Conservation (phyloP, 2,888 invertebrate species). For the Hartigia nigra region DNA sequence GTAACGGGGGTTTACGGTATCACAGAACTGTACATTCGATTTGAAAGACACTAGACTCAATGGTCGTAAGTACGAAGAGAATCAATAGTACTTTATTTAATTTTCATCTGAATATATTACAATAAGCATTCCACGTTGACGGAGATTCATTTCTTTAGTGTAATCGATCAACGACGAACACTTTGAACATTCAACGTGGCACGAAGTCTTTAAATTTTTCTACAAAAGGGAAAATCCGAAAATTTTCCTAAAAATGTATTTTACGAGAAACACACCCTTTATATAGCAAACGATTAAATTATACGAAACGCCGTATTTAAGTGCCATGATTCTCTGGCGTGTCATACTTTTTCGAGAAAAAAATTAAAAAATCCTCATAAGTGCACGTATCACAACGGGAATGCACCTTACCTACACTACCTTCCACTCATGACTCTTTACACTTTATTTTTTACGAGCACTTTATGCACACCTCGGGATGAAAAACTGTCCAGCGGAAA, state of each 20-base stretch:
- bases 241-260: not conserved
- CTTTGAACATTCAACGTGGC: not conserved
- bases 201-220: not conserved
- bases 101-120: not conserved
- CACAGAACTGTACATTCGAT: not conserved
- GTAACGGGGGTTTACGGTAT: not conserved
- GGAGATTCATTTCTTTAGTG: not conserved
- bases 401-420: not conserved
- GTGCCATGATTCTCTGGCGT: not conserved
- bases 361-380: not conserved
- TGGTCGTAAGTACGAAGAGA: not conserved
- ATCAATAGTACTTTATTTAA: not conserved
- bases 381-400: too few relatives aligned
- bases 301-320: not conserved
- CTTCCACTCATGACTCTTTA: not conserved
- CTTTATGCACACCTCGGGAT: not conserved
- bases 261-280: not conserved
- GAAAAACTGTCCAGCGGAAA: not conserved
- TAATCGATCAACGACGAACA: not conserved
- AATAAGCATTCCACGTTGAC: not conserved
- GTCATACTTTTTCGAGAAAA: not conserved
- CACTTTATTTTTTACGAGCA: not conserved
- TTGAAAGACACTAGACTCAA: not conserved
- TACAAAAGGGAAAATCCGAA: not conserved
- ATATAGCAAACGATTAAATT: not conserved